Conservation (phyloP, 2,888 invertebrate genomes). For the Mythimna lalbum region DNA sequence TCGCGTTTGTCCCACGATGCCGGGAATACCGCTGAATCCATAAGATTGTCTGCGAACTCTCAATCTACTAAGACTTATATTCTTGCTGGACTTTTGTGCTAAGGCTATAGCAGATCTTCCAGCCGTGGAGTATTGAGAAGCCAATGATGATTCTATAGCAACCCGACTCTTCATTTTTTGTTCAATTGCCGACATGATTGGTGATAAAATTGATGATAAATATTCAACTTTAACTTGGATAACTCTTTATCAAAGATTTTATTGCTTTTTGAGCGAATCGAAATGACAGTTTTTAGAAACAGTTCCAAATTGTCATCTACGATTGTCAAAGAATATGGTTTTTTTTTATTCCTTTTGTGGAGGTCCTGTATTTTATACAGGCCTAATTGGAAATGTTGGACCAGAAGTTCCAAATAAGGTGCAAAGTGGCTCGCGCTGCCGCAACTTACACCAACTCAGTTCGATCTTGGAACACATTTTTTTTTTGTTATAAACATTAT, state of each 20-base stretch:
- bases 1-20: slow-evolving; percentile 73
- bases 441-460: too few relatives aligned
- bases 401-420: neutral
- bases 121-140: fast-evolving
- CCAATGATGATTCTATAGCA: neutral
- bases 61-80: slow-evolving; percentile 72
- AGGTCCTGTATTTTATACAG: neutral
- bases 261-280: neutral
- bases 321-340: slow-evolving; percentile 5
- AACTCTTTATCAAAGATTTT: neutral
- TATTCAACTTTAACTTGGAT: too few relatives aligned
- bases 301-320: neutral
- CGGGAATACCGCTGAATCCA: slow-evolving; percentile 78
- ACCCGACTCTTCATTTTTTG: neutral
- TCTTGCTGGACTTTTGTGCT: neutral
- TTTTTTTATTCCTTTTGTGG: neutral
- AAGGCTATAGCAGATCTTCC: neutral
- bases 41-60: slow-evolving; percentile 76
- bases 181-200: neutral
- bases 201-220: neutral
- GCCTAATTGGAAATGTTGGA: neutral
- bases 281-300: neutral
- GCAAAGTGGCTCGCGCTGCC: neutral
- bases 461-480: too few relatives aligned
- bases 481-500: too few relatives aligned